Base-by-base conservation (phyloP, 2,888 invertebrate species). In the Bombylius major region DNA sequence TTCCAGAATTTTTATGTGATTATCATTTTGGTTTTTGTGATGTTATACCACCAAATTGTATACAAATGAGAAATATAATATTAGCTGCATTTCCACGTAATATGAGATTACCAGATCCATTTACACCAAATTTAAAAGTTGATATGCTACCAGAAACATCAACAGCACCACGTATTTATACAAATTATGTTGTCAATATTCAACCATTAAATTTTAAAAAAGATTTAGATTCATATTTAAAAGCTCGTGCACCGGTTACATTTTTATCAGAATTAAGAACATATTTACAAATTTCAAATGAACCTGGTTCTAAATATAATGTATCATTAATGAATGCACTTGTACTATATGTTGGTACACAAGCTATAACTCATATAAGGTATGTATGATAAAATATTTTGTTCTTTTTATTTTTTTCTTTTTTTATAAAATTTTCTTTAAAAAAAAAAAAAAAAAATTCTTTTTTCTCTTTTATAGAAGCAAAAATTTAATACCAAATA, bases 1-100 rank as follows among this genome's bases (percentile, higher is more conserved):
- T 99, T 73, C 99, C 99, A 0, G 99, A 99, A 76, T 96, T 99
- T 73, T 80, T 99, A 53, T 98, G 98, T 75, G 99, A 99, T 72
- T 98, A 97, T 74, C 97, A 99, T 73, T 98, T 98, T 72, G 92
- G 93, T 49, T 96, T 99, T 77, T 98, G 99, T 73, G 99, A 99
- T 74, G 96, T 94, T 59, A 98, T 99, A 65, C 98, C 99, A 50
- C 94, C 98, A 5, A 99, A 99, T 73, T 99, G 99, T 75, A 96
- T 99, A 63, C 98, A 92, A 74, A 94, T 99, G 93, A 82, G 99
- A 53, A 99, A 99, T 72, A 79, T 99, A 56, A 96, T 99, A 55
- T 77, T 99, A 60, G 96, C 97, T 5, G 99, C 99, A 4, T 99
- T 97, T 72, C 99, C 99, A 11, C 81, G 97, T 51, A 95, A 93